Evolutionary conservation across 2,113 vertebrate genomes (phyloP), one percentile per base, ranked within the genome.

Genomic region (Tonatia bakeri): DNA sequence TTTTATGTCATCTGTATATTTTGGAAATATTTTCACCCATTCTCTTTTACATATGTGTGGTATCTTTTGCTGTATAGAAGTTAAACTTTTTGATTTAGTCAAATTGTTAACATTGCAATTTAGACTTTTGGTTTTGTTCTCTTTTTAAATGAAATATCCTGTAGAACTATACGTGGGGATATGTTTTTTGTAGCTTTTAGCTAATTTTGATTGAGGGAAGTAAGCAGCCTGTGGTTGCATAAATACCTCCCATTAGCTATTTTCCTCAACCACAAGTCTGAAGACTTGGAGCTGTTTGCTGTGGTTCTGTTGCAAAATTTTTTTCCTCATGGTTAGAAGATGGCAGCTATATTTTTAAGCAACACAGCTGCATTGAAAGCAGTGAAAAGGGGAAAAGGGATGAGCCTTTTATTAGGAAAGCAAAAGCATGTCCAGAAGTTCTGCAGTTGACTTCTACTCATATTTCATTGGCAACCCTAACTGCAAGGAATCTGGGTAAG

Each of bases 191-290:
- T 89, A 70, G 36, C 6, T 82, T 95, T 94, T 82, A 91, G 47
- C 70, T 79, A 77, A 47, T 90, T 93, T 95, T 67, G 15, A 59
- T 88, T 75, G 72, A 87, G 64, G 86, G 59, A 90, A 79, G 83
- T 61, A 73, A 19, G 40, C 50, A 93, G 14, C 92, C 26, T 77
- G 0, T 87, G 24, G 26, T 94, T n/a, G 40, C 52, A 54, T 83
- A 87, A 45, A 4, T 73, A 83, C 38, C 15, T 15, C 36, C 31
- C 38, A 14, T 84, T 94, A 50, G 15, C 64, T 89, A 0, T 82
- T 93, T 97, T 92, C 67, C 54, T 94, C n/a, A 47, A 31, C 28
- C 59, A 14, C 38, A 73, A 84, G 1, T 67, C 40, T 93, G 54
- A n/a, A 64, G 77, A n/a, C 80, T 85, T 4, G 43, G 26, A 65